Conservation (phyloP, 1,140 invertebrate genomes). For the Calephelis nemesis region DNA sequence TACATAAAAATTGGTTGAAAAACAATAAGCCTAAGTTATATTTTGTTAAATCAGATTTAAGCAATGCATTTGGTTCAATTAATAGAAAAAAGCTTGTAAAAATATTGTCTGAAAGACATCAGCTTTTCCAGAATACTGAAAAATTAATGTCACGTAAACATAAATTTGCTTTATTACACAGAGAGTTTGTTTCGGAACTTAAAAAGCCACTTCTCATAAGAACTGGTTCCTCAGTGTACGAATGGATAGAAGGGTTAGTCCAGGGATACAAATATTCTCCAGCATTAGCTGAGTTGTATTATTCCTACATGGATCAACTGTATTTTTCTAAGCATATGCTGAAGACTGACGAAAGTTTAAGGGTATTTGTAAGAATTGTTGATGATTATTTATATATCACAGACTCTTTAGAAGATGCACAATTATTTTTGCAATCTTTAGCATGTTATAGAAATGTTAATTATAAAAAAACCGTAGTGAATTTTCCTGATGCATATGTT, state of each 20-base stretch:
- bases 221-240: constrained; percentile 64
- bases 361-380: constrained; percentile 65
- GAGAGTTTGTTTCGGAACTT: constrained; percentile 59
- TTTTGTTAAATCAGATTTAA: constrained; percentile 73
- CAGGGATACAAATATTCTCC: constrained; percentile 77
- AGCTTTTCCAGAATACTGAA: constrained; percentile 48
- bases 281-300: constrained; percentile 72
- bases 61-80: constrained; percentile 74
- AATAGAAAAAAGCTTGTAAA: constrained; percentile 55
- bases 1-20: constrained; percentile 56
- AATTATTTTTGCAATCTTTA: constrained; percentile 58
- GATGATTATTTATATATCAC: constrained; percentile 76
- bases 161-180: constrained; percentile 52
- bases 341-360: constrained; percentile 39
- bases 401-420: constrained; percentile 59
- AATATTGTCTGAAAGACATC: constrained; percentile 55
- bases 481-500: constrained; percentile 55
- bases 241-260: constrained; percentile 71
- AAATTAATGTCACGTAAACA: constrained; percentile 49
- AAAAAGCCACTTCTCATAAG: constrained; percentile 61
- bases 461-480: constrained; percentile 64
- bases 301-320: constrained; percentile 59
- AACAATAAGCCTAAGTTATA: constrained; percentile 64
- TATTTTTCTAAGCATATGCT: constrained; percentile 56
- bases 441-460: constrained; percentile 69